phyloP scores from a whole-genome alignment of 30 jellyfish, hydroid and myxozoan genomes.

The Rhopilema esculentum region DNA sequence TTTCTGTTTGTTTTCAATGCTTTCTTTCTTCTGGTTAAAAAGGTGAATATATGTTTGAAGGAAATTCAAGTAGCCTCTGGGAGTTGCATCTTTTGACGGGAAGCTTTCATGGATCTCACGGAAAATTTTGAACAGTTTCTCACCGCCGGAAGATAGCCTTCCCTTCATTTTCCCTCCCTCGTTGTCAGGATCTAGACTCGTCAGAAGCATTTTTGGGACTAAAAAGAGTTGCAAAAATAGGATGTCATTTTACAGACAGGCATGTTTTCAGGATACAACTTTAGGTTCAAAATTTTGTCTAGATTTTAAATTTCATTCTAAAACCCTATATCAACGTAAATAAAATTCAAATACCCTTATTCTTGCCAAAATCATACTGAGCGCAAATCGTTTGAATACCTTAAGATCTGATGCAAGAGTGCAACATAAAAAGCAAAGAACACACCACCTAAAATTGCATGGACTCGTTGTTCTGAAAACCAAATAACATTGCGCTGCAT shows the following conservation, averaged over 20 bases:
- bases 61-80: slow-evolving; percentile 84
- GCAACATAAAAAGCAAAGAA: too few relatives aligned
- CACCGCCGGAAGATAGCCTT: slow-evolving; percentile 63
- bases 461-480: too few relatives aligned
- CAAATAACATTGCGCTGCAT: too few relatives aligned
- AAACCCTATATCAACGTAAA: too few relatives aligned
- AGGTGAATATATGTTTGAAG: slow-evolving; percentile 74
- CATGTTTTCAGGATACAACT: background rate
- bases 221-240: background rate
- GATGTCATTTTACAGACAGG: background rate
- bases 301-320: too few relatives aligned
- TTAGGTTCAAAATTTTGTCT: too few relatives aligned
- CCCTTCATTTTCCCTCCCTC: slow-evolving; percentile 60
- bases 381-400: too few relatives aligned
- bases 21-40: slow-evolving; percentile 82
- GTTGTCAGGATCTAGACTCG: slow-evolving; percentile 59
- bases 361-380: too few relatives aligned
- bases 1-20: slow-evolving; percentile 81
- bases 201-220: slow-evolving; percentile 85
- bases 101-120: slow-evolving; percentile 80
- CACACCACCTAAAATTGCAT: too few relatives aligned
- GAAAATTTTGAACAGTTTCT: slow-evolving; percentile 71
- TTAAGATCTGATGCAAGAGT: too few relatives aligned
- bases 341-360: too few relatives aligned
- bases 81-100: slow-evolving; percentile 80